Percentiles rank a stretch among this genome's conserved stretches.
These are phyloP conservation scores for Zaprionus tsacasi DNA, from an alignment of 1,140 invertebrate species.

Conservation along the genomic window DNA sequence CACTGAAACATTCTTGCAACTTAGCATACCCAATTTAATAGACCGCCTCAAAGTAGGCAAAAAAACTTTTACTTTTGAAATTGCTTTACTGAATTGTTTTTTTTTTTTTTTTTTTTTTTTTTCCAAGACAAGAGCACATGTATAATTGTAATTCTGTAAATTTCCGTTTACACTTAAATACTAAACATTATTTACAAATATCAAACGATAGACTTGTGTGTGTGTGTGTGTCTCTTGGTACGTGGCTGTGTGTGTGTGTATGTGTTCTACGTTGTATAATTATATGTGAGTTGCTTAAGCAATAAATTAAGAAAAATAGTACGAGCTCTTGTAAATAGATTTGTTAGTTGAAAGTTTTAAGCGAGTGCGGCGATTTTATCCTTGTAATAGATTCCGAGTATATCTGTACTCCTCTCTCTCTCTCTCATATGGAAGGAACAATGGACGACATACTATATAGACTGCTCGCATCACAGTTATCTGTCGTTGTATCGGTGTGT, in stretches of 20 bases:
- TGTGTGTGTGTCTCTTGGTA: constrained; percentile 26
- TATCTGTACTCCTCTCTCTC: neutral
- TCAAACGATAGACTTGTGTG: constrained; percentile 38
- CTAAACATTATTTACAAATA: constrained; percentile 77
- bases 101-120: constrained; percentile 26
- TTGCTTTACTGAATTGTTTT: constrained; percentile 50
- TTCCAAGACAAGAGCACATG: constrained; percentile 65
- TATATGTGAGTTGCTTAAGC: constrained; percentile 34
- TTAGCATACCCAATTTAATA: neutral
- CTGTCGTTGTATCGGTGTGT: constrained; percentile 50
- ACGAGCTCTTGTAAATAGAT: constrained; percentile 51
- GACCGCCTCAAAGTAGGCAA: constrained; percentile 13
- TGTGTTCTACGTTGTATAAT: constrained; percentile 21
- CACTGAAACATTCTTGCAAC: neutral
- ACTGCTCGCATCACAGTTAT: constrained; percentile 50
- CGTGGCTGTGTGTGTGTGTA: constrained; percentile 22
- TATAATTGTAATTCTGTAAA: constrained; percentile 42
- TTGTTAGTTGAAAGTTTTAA: constrained; percentile 40
- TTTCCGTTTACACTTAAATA: constrained; percentile 62
- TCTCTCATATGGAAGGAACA: constrained; percentile 67
- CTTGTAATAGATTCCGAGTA: constrained; percentile 10
- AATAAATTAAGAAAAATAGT: constrained; percentile 38
- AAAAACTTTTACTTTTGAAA: constrained; percentile 38
- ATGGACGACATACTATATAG: constrained; percentile 66
- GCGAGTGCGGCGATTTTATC: constrained; percentile 61